Evolutionary conservation across 2,113 vertebrate species (phyloP).

Genomic region (Capreolus pygargus): DNA sequence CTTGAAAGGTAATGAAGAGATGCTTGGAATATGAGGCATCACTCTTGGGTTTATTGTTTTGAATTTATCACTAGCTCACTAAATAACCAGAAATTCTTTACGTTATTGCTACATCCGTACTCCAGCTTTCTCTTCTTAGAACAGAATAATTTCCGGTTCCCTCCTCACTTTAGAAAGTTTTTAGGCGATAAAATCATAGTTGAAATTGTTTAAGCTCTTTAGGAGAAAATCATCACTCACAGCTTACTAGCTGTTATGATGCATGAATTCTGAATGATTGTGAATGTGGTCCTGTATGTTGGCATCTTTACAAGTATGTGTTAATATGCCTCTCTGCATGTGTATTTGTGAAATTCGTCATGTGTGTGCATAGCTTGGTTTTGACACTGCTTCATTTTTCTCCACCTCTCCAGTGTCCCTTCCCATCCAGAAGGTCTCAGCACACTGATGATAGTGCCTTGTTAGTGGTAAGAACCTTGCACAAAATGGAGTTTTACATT

Average conservation of each 20-base stretch:
- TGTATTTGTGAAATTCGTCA: constrained; percentile 71
- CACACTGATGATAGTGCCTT: constrained; percentile 99
- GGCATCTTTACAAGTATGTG: constrained; percentile 17
- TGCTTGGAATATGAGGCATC: not conserved
- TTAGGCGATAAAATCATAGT: not conserved
- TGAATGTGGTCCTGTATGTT: not conserved
- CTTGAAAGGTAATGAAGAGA: not conserved
- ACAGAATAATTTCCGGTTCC: not conserved
- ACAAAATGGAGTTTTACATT: constrained; percentile 69
- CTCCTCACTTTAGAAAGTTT: constrained; percentile 11
- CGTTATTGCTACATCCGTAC: not conserved
- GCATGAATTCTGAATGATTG: not conserved
- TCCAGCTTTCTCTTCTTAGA: not conserved
- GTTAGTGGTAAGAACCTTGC: constrained; percentile 94
- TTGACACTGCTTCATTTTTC: constrained; percentile 83
- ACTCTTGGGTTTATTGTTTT: not conserved
- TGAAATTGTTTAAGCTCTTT: constrained; percentile 10
- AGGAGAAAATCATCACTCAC: constrained; percentile 15
- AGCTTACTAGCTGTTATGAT: not conserved
- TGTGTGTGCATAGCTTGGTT: constrained; percentile 75
- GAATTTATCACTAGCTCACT: not conserved
- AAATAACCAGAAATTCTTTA: not conserved
- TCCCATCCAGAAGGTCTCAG: constrained; percentile 96
- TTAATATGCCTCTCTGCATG: constrained; percentile 58
- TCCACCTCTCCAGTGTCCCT: constrained; percentile 87